Evolutionary conservation across 2,797 vertebrate genomes (phyloP).

Genomic region (Sternotherus odoratus): DNA sequence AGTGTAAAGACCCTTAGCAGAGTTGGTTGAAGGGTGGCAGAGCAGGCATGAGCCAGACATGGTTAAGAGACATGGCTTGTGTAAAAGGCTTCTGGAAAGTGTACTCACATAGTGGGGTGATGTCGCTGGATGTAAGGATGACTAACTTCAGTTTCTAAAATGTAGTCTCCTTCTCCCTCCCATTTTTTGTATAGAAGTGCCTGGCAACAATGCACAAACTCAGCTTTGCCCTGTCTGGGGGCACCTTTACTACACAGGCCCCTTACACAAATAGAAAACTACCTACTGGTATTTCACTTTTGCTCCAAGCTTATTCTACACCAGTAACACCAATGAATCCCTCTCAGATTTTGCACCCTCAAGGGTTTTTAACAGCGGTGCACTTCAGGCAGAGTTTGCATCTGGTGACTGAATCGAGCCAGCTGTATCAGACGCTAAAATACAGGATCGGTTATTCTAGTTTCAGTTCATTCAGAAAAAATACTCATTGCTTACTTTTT

Average conservation of each 20-base stretch:
- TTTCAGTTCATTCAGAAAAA: conserved; percentile 10
- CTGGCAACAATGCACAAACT: conserved; percentile 12
- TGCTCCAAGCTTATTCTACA: conserved; percentile 43
- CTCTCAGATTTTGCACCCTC: conserved; percentile 35
- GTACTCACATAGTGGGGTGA: background rate
- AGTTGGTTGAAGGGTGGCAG: background rate
- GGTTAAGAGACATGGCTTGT: background rate
- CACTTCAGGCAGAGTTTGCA: background rate
- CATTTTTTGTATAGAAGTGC: conserved; percentile 37
- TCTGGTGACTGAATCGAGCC: background rate
- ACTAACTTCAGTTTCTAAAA: conserved; percentile 58
- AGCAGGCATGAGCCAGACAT: background rate
- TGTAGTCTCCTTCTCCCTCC: conserved; percentile 41
- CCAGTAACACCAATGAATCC: conserved; percentile 1
- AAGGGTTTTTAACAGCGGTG: conserved; percentile 51
- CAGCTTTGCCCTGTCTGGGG: conserved; percentile 58
- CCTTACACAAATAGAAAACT: conserved; percentile 42
- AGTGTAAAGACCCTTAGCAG: background rate
- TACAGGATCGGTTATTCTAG: fast-evolving
- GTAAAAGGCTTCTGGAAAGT: background rate
- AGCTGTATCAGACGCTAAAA: fast-evolving
- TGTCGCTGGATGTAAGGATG: conserved; percentile 42
- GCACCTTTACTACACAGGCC: conserved; percentile 20
- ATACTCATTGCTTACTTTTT: fast-evolving
- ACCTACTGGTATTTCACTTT: conserved; percentile 21